Base-by-base conservation (phyloP, 2,797 vertebrate genomes). In the Bufotes viridis region DNA sequence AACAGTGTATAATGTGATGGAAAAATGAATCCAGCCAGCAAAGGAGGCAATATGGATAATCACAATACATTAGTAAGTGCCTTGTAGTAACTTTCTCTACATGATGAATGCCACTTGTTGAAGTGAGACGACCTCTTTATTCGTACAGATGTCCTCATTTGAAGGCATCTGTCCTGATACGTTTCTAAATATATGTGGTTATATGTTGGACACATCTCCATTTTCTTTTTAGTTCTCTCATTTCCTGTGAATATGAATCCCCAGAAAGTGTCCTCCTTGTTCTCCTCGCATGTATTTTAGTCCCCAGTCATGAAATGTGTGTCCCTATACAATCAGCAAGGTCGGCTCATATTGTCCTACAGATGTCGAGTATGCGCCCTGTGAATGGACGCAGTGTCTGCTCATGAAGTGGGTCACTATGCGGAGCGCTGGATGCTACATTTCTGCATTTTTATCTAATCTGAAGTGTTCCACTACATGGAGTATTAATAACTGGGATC, bases 311-410 rank as follows among this genome's bases (percentile, higher is more conserved):
- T 88, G 87, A 91, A 92, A 91, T 91, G 87, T 88, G 57, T 78
- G 22, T 26, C 88, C 85, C 88, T 90, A 78, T 91, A 90, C 91
- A 90, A 82, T 87, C 91, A 86, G 90, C 85, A 82, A 74, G 92
- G 78, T 2, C 57, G 90, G 90, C 90, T 91, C 81, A 84, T 91
- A 90, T 91, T 90, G 90, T 89, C 90, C 89, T 91, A 91, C 92
- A 93, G 92, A 93, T 93, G 92, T 91, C 87, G 88, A 87, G 90
- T 91, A 78, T 91, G 90, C 91, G 91, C 91, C 90, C 86, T 88
- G 90, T 92, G 92, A 92, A 92, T 93, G 92, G 92, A 84, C 88
- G 87, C 92, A 91, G 91, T 93, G 92, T 93, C 91, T 86, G 60
- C 60, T 63, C 10, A 42, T 81, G 78, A 89, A 85, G 82, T 24